Conservation (phyloP, 1,140 invertebrate genomes). For the Camponotus pennsylvanicus region DNA sequence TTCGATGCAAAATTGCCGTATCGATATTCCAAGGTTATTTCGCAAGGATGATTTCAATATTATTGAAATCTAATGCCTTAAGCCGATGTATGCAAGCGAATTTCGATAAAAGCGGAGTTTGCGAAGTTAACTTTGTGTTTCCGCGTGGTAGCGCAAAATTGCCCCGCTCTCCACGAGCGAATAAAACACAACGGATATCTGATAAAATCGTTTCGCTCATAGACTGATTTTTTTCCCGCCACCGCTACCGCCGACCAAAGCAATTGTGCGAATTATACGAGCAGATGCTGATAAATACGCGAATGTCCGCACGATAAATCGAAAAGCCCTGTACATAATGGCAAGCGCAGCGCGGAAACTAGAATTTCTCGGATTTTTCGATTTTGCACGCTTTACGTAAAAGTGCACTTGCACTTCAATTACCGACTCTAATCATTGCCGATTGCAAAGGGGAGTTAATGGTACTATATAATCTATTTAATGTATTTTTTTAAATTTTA, state of each 20-base stretch:
- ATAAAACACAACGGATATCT: constrained; percentile 56
- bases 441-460: background rate
- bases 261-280: constrained; percentile 54
- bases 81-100: constrained; percentile 43
- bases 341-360: background rate
- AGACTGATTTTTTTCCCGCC: constrained; percentile 6
- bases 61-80: constrained; percentile 59
- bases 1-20: constrained; percentile 16
- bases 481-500: background rate
- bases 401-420: background rate
- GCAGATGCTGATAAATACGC: constrained; percentile 43
- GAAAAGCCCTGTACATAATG: constrained; percentile 37
- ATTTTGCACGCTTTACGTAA: background rate
- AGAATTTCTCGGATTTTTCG: constrained; percentile 20
- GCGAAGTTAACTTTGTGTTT: constrained; percentile 53
- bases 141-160: constrained; percentile 40
- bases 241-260: background rate
- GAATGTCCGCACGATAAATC: constrained; percentile 52
- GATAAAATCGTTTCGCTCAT: constrained; percentile 53
- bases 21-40: constrained; percentile 38
- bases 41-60: constrained; percentile 56
- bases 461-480: background rate
- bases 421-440: background rate
- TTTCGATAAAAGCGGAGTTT: constrained; percentile 59
- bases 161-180: constrained; percentile 11